Evolutionary conservation across 2,888 invertebrate genomes (phyloP).

Genomic region (Conus canariensis): DNA sequence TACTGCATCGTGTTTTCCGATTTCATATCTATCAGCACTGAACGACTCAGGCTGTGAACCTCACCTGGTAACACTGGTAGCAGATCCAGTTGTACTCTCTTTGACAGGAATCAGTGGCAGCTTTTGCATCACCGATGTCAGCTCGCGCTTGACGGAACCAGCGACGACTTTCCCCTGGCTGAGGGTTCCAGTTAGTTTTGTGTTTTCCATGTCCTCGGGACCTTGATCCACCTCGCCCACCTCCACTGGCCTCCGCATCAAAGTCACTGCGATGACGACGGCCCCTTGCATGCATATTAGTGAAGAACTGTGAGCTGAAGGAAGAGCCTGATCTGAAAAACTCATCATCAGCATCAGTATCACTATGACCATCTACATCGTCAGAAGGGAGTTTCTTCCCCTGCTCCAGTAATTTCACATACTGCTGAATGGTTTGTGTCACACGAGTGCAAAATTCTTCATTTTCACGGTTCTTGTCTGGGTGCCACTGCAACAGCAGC

Average conservation of each 20-base stretch:
- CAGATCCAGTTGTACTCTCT: slow-evolving; percentile 60
- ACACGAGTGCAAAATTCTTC: slow-evolving; percentile 54
- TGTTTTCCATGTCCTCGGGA: background rate
- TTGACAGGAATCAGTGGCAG: slow-evolving; percentile 47
- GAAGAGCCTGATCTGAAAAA: background rate
- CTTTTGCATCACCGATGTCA: slow-evolving; percentile 57
- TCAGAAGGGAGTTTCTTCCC: slow-evolving; percentile 42
- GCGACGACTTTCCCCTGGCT: slow-evolving; percentile 54
- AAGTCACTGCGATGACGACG: background rate
- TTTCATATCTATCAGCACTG: too few species aligned
- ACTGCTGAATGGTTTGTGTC: slow-evolving; percentile 55
- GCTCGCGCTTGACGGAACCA: slow-evolving; percentile 62
- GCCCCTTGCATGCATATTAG: background rate
- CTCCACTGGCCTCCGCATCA: background rate
- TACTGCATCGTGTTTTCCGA: too few species aligned
- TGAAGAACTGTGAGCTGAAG: slow-evolving; percentile 28
- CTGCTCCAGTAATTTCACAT: slow-evolving; percentile 49
- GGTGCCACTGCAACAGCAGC: slow-evolving; percentile 60
- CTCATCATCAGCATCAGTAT: background rate
- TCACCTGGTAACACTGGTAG: slow-evolving; percentile 64
- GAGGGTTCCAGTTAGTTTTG: slow-evolving; percentile 46
- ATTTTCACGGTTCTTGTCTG: slow-evolving; percentile 59
- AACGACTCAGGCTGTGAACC: background rate
- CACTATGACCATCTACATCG: slow-evolving; percentile 35
- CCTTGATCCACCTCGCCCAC: background rate